Percentiles rank a stretch among this genome's conserved stretches.
Evolutionary conservation across 37 sponge, comb jelly and placozoan species (phyloP).

Genomic region (Aplysina aerophoba): DNA sequence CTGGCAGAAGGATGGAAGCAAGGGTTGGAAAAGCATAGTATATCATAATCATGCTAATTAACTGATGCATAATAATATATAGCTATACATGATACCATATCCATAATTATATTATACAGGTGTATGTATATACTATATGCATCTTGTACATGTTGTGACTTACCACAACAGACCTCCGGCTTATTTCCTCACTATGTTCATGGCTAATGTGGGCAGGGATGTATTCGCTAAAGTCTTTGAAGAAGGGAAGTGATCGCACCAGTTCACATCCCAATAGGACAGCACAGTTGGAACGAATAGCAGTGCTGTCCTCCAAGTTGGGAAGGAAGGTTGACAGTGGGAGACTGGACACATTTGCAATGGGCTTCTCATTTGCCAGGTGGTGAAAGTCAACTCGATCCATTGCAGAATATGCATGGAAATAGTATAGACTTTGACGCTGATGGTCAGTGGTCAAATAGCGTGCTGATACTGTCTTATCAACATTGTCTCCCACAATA

Average conservation of each 20-base stretch:
- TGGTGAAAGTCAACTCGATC: conserved; percentile 21
- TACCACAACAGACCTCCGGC: conserved; percentile 21
- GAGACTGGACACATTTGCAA: no score
- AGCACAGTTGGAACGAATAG: conserved; percentile 9
- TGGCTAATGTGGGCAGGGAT: conserved; percentile 25
- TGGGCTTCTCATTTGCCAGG: no score
- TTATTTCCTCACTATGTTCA: conserved; percentile 27
- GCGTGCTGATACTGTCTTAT: conserved; percentile 17
- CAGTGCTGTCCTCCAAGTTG: no score
- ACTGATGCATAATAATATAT: no score
- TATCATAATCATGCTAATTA: no score
- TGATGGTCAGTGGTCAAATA: conserved; percentile 22
- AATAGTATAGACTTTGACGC: conserved; percentile 7
- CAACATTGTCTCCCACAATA: conserved; percentile 43
- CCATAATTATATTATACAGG: no score
- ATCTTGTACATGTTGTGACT: no score
- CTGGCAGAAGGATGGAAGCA: neutral
- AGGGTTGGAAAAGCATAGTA: conserved; percentile 4
- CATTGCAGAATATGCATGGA: conserved; percentile 13
- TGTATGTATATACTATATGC: no score
- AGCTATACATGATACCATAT: no score
- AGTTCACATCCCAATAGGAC: neutral
- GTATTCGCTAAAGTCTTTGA: no score
- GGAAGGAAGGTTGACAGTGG: no score
- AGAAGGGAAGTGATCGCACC: neutral